Evolutionary conservation across 2,797 vertebrate species (phyloP), one percentile per base, ranked within the genome.

Genomic region (Podarcis siculus): DNA sequence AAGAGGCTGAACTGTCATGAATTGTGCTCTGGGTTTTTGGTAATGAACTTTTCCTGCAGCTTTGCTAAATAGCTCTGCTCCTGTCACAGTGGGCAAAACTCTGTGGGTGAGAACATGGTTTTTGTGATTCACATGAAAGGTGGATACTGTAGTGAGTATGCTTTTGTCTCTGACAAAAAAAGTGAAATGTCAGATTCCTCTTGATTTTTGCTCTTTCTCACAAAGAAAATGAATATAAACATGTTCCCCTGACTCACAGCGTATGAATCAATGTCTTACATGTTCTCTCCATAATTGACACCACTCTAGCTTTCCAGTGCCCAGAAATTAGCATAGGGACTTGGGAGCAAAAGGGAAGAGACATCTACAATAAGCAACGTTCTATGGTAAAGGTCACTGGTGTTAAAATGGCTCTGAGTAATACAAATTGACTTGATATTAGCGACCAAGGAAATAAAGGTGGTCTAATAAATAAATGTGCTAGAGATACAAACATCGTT

Each of bases 61-160:
- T 21, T 58, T 90, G 45, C 66, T 90, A 88, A 73, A 35, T 87
- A 85, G n/a, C 35, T 8, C 4, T 87, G 25, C 75, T 86, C 78
- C 35, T 88, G 42, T 90, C 89, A 92, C 85, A 95, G 87, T 80
- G 1, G 89, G 75, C 66, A 86, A 79, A 92, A 89, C 86, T 83
- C 86, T 88, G 83, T 91, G 88, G 91, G 92, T 86, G 90, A 92
- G 90, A 95, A 90, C 27, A 89, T 88, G 75, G 93, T 75, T 94
- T 95, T 91, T 92, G 84, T 92, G 89, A 95, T 90, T 94, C 92
- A 91, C 84, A 69, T 90, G 72, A 94, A 93, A 95, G 92, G 77
- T 81, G 9, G 76, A 88, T 93, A 92, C 92, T 85, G 85, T 89
- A 76, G 77, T 93, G 81, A 94, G 35, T 85, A 82, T 76, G 83